Evolutionary conservation across 2,797 vertebrate species (phyloP).

Genomic region (Enteromius radiatus): DNA sequence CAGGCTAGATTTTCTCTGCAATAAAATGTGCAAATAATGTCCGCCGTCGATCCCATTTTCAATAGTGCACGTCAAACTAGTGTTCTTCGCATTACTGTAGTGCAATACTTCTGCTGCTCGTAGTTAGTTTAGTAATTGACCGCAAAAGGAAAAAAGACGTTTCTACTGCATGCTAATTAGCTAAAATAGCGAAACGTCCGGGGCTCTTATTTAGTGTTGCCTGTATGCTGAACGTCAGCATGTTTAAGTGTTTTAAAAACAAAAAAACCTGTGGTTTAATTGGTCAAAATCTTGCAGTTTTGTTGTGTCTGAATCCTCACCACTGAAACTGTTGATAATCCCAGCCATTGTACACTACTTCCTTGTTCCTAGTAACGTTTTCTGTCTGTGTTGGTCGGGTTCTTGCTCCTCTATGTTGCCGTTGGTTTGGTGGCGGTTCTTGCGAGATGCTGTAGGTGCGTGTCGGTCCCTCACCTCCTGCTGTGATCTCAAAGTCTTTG

Average conservation of each 20-base stretch:
- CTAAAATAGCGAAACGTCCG: conserved; percentile 30
- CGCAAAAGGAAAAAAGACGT: conserved; percentile 21
- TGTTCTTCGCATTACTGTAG: conserved; percentile 77
- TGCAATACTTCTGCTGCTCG: conserved; percentile 76
- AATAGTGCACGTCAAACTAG: conserved; percentile 80
- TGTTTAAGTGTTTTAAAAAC: conserved; percentile 40
- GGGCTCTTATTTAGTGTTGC: conserved; percentile 32
- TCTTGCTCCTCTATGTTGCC: conserved; percentile 62
- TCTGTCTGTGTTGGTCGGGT: conserved; percentile 56
- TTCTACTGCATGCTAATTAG: conserved; percentile 19
- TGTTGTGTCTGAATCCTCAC: conserved; percentile 60
- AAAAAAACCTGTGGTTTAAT: conserved; percentile 20
- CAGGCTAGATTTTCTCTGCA: conserved; percentile 61
- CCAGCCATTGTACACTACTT: conserved; percentile 59
- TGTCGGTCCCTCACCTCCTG: conserved; percentile 55
- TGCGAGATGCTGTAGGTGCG: conserved; percentile 47
- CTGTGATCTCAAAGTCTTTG: conserved; percentile 42
- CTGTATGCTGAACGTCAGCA: conserved; percentile 44
- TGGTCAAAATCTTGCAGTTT: conserved; percentile 43
- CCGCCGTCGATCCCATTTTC: conserved; percentile 68
- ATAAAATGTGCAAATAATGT: conserved; percentile 69
- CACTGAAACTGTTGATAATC: conserved; percentile 65
- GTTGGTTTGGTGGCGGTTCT: conserved; percentile 51
- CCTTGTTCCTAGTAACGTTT: conserved; percentile 48
- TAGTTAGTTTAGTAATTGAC: conserved; percentile 30